Base-by-base conservation (phyloP, 2,888 invertebrate species). In the Philereme transversata region DNA sequence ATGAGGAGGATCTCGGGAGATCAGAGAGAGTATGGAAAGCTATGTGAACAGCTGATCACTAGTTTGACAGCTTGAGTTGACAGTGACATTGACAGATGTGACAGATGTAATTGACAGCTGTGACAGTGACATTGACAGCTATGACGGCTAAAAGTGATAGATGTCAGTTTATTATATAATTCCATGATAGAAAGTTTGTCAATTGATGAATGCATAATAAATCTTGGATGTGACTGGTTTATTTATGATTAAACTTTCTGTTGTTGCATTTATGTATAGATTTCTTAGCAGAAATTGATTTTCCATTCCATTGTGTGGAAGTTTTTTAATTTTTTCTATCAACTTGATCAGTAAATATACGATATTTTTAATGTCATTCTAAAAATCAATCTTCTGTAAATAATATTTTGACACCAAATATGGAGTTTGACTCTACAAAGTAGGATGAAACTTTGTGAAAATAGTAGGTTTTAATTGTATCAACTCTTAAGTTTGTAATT, bases 1-100 rank as follows among this genome's bases (percentile, higher is more conserved):
- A 94, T 98, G 95, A 90, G 97, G 57, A 91, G 97, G 77, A 97
- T 98, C 74, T 97, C 97, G 0, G 97, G 97, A 5, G 97, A 98
- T 85, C 97, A 97, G 84, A 93, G 96, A 72, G 97, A 97, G 79
- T 97, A 97, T 79, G 97, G 96, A 66, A 96, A 97, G 83, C 93
- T 97, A 45, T 97, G 97, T 84, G 96, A 97, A 81, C 97, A 97
- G 86, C 88, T 98, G 74, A 97, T 97, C 62, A 96, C 96, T 52
- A 97, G 97, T 81, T 95, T 97, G 92, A 96, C 96, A 60, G 96
- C 96, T 81, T 96, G 55, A 65, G 8, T 7, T 51, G 43, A 60
- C 10, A 56, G 53, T 38, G 44, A n/a, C 22, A 5, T 33, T 47
- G 47, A 34, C 47, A n/a, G 33, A 35, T n/a, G n/a, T 5, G n/a